Evolutionary conservation across 1,140 invertebrate species (phyloP), one percentile per base, ranked within the genome.

Genomic region (Nephotettix cincticeps): DNA sequence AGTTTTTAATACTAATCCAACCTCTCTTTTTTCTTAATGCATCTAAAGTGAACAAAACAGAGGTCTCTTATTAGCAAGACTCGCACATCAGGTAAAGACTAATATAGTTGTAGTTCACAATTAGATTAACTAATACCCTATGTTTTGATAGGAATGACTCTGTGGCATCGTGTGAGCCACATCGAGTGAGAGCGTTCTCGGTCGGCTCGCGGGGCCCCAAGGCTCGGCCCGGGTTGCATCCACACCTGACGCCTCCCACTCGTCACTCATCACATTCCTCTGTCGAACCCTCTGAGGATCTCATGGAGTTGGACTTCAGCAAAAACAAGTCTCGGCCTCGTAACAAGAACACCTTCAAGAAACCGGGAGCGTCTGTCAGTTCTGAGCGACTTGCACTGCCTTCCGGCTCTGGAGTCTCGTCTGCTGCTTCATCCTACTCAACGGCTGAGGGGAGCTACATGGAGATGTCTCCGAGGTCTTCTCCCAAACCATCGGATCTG

Each of bases 301-400:
- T 92, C 51, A 92, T 93, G 90, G 91, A 92, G 80, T 84, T 93
- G 68, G 91, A 93, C 79, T 93, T 93, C 76, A 88, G 81, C 79
- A 45, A 76, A 27, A 77, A 76, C 47, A 70, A 70, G 28, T 47
- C 58, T 29, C 71, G 43, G n/a, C 68, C 11, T 23, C 69, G 67
- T 63, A 66, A 32, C 64, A 64, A 56, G 23, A 43, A 51, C 25
- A 14, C 11, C 13, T 68, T 40, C 43, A 75, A 68, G 32, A 73
- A 75, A 56, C 68, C 72, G 28, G 43, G 68, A 11, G 21, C 64
- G 19, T 43, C 40, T 45, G 21, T 43, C 3, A 76, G 75, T 67
- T 68, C 64, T n/a, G 76, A 77, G 67, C 65, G 71, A 9, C 45
- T 76, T 17, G 66, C 68, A 17, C 63, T 77, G 23, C 74, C 76